Evolutionary conservation across 2,888 invertebrate genomes (phyloP).

Genomic region (Drosophila anceps): DNA sequence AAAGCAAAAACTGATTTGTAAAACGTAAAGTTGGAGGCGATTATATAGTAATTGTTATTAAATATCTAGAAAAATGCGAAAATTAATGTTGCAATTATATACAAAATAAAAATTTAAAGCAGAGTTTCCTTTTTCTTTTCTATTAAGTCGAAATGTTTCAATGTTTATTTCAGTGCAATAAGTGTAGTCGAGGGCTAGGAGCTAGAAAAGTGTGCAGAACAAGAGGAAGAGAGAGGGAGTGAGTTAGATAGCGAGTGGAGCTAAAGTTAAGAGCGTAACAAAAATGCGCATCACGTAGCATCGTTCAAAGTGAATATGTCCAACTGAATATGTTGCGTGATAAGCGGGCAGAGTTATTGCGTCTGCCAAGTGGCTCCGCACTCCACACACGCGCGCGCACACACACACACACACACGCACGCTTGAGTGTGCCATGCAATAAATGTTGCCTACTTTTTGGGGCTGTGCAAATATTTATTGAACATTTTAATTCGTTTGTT

Average conservation of each 20-base stretch:
- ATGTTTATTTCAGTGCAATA: constrained; percentile 34
- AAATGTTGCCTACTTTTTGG: constrained; percentile 64
- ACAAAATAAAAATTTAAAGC: too few species aligned
- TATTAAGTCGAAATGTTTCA: too few species aligned
- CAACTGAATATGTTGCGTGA: constrained; percentile 65
- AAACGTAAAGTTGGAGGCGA: background rate
- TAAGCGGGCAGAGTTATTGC: constrained; percentile 70
- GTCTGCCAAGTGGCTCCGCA: constrained; percentile 60
- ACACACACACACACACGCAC: background rate
- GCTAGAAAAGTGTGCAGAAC: background rate
- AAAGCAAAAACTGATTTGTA: background rate
- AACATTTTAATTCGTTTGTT: constrained; percentile 85
- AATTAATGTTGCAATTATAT: too few species aligned
- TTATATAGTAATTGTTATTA: background rate
- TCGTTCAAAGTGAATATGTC: constrained; percentile 84
- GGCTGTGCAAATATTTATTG: constrained; percentile 84
- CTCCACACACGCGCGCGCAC: background rate
- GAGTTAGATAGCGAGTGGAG: constrained; percentile 17
- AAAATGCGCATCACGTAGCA: constrained; percentile 85
- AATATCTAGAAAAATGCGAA: background rate
- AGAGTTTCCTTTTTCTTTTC: too few species aligned
- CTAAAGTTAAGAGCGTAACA: constrained; percentile 78
- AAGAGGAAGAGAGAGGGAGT: background rate
- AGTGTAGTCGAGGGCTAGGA: background rate
- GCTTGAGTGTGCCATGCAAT: constrained; percentile 45